phyloP scores from a whole-genome alignment of 2,888 invertebrate genomes.

The Nephrotoma appendiculata region DNA sequence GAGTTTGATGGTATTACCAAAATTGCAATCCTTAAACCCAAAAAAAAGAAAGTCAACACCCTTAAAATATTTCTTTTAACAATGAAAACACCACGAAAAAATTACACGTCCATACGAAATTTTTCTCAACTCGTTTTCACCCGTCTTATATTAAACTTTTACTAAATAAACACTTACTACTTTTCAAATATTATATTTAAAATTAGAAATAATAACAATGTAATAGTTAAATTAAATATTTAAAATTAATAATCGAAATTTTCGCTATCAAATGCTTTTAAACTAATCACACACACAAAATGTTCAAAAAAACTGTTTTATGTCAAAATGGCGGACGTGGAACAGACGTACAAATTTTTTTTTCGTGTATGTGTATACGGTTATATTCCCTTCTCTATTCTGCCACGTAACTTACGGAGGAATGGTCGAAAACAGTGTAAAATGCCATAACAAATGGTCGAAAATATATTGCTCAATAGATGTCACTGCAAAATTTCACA shows the following conservation, averaged over 20 bases:
- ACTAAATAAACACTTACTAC: not conserved
- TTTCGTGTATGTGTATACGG: not conserved
- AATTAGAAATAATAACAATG: conserved; percentile 1
- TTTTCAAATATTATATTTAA: not conserved
- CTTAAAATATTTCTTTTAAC: conserved; percentile 3
- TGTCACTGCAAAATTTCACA: not conserved
- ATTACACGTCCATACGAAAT: conserved; percentile 1
- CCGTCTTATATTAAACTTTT: not conserved
- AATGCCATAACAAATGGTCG: not conserved
- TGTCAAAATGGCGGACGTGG: conserved; percentile 7
- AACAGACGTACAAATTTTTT: not conserved
- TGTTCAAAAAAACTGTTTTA: conserved; percentile 5
- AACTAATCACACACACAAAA: conserved; percentile 2
- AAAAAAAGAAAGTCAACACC: conserved; percentile 3
- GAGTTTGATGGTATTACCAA: not conserved
- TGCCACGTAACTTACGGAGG: not conserved
- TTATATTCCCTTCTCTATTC: conserved; percentile 3
- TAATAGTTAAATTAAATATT: not conserved
- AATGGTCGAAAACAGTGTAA: not conserved
- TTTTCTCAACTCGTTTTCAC: not conserved
- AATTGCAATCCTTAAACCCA: not conserved
- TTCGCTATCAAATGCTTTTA: not conserved
- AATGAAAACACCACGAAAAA: conserved; percentile 3
- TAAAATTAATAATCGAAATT: not conserved
- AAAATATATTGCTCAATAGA: not conserved